A percentile compares a stretch with the other conserved stretches of the same genome.
Evolutionary conservation across 1,140 invertebrate genomes (phyloP).

Genomic region (Cotesia glomerata): DNA sequence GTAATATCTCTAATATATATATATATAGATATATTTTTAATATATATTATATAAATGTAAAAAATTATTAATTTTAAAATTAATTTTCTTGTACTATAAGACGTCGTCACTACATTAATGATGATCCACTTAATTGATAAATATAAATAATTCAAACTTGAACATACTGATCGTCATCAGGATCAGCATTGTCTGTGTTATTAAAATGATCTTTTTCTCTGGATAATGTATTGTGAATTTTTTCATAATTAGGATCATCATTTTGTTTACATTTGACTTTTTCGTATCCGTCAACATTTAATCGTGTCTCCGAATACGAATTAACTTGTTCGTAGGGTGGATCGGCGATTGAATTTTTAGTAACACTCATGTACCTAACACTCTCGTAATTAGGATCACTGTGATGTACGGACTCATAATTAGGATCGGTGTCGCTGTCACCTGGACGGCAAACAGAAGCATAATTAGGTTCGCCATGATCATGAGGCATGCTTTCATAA

Average conservation of each 20-base stretch:
- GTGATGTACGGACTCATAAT: conserved; percentile 72
- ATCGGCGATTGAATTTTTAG: conserved; percentile 41
- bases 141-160: conserved; percentile 46
- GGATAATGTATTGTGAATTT: conserved; percentile 22
- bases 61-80: too few relatives aligned
- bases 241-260: conserved; percentile 42
- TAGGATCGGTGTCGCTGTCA: conserved; percentile 74
- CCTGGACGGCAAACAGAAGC: conserved; percentile 68
- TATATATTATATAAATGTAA: neutral
- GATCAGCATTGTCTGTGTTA: conserved; percentile 39
- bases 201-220: conserved; percentile 26
- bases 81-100: conserved; percentile 9
- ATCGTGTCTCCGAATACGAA: conserved; percentile 38
- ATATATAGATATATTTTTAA: neutral
- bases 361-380: conserved; percentile 58
- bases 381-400: conserved; percentile 64
- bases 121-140: neutral
- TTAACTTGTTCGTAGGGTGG: conserved; percentile 61
- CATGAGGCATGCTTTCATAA: conserved; percentile 75
- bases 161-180: conserved; percentile 56
- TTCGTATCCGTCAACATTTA: conserved; percentile 44
- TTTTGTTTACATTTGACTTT: conserved; percentile 43
- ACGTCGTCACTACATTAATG: neutral
- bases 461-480: conserved; percentile 59
- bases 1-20: too few relatives aligned